Percentiles rank a stretch among this genome's conserved stretches.
These are phyloP conservation scores for Catotricha subobsoleta DNA, from an alignment of 2,888 invertebrate species.

Conservation along the genomic window DNA sequence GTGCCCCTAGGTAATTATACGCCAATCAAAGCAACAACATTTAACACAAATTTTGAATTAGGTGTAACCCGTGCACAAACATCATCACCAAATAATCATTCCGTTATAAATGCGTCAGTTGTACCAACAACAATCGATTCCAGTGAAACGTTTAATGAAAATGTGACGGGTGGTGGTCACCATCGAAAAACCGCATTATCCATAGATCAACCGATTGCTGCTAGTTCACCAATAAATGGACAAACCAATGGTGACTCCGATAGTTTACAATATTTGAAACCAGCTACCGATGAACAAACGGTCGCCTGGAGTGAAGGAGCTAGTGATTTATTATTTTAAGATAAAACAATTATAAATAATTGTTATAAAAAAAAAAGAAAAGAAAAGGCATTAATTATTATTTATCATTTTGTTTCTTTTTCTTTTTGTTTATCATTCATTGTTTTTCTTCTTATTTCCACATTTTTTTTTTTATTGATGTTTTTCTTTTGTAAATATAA, in stretches of 20 bases:
- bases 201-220: too few relatives aligned
- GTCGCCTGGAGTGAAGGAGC: conserved; percentile 30
- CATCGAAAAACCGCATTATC: too few relatives aligned
- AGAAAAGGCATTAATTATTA: too few relatives aligned
- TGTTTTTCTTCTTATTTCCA: too few relatives aligned
- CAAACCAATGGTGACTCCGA: conserved; percentile 11
- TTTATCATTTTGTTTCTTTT: too few relatives aligned
- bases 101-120: neutral
- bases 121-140: neutral
- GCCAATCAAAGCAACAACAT: conserved; percentile 51
- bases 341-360: too few relatives aligned
- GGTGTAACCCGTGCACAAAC: conserved; percentile 50
- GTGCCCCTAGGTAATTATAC: conserved; percentile 70
- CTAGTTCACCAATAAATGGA: conserved; percentile 11
- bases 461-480: too few relatives aligned
- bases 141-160: neutral
- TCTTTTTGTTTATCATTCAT: too few relatives aligned
- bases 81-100: conserved; percentile 11
- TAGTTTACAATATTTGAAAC: conserved; percentile 22
- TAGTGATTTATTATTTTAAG: conserved; percentile 15
- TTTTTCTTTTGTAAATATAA: too few relatives aligned
- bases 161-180: too few relatives aligned
- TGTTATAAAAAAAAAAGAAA: too few relatives aligned
- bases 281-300: conserved; percentile 24
- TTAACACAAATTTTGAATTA: conserved; percentile 49